phyloP scores from a whole-genome alignment of 2,797 vertebrate species.

The Miichthys miiuy region DNA sequence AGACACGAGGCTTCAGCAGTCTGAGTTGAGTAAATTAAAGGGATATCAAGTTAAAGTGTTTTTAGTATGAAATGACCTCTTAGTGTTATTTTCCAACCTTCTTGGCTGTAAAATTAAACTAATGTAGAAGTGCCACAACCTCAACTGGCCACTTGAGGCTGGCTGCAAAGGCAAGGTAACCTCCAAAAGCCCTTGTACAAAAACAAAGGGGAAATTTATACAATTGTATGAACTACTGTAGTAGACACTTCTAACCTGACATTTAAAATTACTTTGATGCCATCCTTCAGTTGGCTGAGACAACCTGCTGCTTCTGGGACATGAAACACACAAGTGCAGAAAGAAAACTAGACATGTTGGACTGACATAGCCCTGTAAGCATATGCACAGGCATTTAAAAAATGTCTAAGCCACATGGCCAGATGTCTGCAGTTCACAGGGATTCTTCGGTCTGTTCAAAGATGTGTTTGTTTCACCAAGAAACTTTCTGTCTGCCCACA shows the following conservation, averaged over 20 bases:
- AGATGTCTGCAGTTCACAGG: slow-evolving; percentile 20
- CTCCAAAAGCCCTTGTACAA: no score
- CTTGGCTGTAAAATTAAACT: no score
- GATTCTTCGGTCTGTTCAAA: slow-evolving; percentile 33
- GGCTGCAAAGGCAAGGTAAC: no score
- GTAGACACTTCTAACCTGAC: background rate
- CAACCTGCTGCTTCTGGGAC: background rate
- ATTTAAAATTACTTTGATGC: background rate
- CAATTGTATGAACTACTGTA: no score
- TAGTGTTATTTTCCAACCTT: background rate
- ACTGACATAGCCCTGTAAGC: background rate
- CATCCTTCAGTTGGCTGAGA: background rate
- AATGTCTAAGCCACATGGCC: background rate
- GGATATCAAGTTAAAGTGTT: background rate
- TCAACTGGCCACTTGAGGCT: no score
- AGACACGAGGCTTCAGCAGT: background rate
- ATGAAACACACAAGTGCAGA: background rate
- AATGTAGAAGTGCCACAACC: no score
- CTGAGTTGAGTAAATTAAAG: background rate
- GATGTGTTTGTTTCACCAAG: slow-evolving; percentile 35
- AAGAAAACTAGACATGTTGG: background rate
- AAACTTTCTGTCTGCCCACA: slow-evolving; percentile 52
- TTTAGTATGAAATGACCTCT: background rate
- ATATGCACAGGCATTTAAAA: background rate
- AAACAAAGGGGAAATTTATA: no score